Base-by-base conservation (phyloP, 2,113 vertebrate species). In the Barnardius zonarius region DNA sequence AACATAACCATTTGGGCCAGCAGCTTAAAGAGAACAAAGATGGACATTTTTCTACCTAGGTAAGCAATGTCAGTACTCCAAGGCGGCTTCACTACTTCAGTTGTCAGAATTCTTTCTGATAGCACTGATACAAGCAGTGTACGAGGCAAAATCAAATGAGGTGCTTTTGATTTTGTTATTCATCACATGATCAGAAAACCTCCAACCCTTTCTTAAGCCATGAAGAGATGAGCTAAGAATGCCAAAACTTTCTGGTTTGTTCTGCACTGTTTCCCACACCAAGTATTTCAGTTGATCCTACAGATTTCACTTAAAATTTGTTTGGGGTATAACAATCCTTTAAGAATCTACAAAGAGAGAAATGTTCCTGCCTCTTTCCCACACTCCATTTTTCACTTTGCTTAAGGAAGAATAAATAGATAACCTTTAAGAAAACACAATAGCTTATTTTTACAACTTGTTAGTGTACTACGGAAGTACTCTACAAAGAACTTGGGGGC, bases 21-120 rank as follows among this genome's bases (percentile, higher is more conserved):
- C 24, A 98, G 97, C 84, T 97, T 99, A 64, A 98, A 98, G 54
- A 98, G 98, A 91, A 98, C 77, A 51, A 98, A 98, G 93, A 99
- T 99, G 98, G 98, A 99, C 43, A 78, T 99, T 84, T 98, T 99
- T 94, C 97, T 99, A 13, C 99, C 99, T 31, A 99, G 98, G 99
- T 99, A 83, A 97, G 85, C 18, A 41, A 37, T 24, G 18, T 31
- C 5, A 14, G 6, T 54, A 33, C n/a, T 76, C 7, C 10, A 16
- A 10, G 46, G 10, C 2, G 2, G 18, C 44, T 59, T 77, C 37
- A 17, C 67, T 76, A 4, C 41, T 72, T 43, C 12, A 4, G 64
- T 31, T 52, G 64, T 52, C 17, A 66, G 52, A 82, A 84, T 51
- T 76, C 28, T 30, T 20, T 24, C 33, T 30, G 22, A 61, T 20